Evolutionary conservation across 2,797 vertebrate genomes (phyloP).

Genomic region (Buphagus erythrorhynchus): DNA sequence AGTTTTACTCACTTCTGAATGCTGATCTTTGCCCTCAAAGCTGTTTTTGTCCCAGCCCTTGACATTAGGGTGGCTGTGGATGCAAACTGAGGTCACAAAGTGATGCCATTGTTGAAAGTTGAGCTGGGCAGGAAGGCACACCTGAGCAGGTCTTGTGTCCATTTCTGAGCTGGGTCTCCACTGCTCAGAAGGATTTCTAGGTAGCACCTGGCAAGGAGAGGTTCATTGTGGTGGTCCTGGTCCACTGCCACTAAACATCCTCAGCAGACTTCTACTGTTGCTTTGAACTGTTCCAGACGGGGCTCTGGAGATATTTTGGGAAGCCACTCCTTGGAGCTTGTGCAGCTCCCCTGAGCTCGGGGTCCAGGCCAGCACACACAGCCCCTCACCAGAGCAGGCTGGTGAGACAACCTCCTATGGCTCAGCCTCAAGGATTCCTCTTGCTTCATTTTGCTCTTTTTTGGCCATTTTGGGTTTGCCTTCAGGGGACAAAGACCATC

Average conservation of each 20-base stretch:
- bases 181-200: neutral
- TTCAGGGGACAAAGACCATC: neutral
- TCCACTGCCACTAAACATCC: neutral
- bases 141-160: neutral
- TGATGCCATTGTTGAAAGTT: neutral
- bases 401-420: neutral
- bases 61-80: neutral
- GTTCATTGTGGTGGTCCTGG: neutral
- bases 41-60: neutral
- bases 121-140: neutral
- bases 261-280: neutral
- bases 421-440: neutral
- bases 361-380: rapidly evolving
- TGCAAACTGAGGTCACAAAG: neutral
- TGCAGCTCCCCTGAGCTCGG: neutral
- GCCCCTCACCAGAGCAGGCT: neutral
- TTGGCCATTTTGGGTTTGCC: neutral
- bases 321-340: neutral
- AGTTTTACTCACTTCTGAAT: neutral
- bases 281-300: neutral
- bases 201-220: neutral
- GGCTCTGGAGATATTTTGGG: neutral
- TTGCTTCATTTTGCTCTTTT: neutral
- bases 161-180: neutral
- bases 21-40: neutral